Evolutionary conservation across 2,797 vertebrate species (phyloP).

Genomic region (Hemitrygon akajei): DNA sequence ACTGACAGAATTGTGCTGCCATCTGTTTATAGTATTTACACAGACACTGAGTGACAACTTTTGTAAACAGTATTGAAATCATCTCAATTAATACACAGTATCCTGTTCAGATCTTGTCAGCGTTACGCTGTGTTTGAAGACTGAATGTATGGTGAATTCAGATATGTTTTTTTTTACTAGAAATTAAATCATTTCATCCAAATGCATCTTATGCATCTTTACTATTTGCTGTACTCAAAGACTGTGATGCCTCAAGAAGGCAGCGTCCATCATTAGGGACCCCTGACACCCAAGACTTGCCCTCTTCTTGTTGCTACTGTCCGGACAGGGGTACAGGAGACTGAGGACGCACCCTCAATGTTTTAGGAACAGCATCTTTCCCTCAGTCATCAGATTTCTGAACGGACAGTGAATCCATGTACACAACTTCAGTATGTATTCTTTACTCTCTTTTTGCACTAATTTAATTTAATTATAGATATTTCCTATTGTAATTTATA

Average conservation of each 20-base stretch:
- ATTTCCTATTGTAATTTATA: no score
- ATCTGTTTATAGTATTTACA: not conserved
- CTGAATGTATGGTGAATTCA: conserved; percentile 5
- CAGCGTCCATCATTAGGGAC: no score
- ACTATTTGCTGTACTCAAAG: not conserved
- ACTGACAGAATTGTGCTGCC: not conserved
- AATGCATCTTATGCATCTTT: not conserved
- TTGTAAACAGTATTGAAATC: conserved; percentile 27
- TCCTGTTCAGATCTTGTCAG: not conserved
- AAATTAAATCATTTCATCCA: not conserved
- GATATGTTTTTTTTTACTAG: not conserved
- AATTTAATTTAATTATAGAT: no score
- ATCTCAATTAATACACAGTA: conserved; percentile 14
- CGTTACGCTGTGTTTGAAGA: not conserved
- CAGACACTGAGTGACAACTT: conserved; percentile 23
- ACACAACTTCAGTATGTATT: no score
- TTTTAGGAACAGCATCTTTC: no score
- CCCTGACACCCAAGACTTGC: no score
- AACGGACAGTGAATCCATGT: no score
- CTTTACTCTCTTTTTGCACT: no score
- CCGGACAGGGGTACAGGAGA: no score
- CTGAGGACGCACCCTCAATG: no score
- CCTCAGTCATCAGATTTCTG: no score
- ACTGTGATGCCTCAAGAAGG: no score
- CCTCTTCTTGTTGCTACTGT: not conserved